Percentiles rank a stretch among this genome's conserved stretches.
Evolutionary conservation across 1,140 invertebrate genomes (phyloP).

Genomic region (Olivierus martensii): DNA sequence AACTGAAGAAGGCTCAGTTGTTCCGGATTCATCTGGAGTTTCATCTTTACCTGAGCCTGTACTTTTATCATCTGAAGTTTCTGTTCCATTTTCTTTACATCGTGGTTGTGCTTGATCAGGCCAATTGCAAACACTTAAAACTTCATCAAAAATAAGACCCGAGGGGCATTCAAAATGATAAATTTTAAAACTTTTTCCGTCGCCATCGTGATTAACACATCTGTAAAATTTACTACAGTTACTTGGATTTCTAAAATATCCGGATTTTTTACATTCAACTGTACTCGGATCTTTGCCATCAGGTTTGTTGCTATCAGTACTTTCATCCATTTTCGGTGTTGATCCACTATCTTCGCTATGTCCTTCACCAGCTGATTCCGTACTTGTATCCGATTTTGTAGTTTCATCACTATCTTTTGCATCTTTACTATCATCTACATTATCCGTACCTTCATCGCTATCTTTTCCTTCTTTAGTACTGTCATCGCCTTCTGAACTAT

Average conservation of each 20-base stretch:
- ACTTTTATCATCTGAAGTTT: neutral
- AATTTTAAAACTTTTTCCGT: conserved; percentile 36
- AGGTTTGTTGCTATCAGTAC: neutral
- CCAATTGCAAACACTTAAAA: conserved; percentile 23
- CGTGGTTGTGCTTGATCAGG: conserved; percentile 10
- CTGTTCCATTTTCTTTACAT: neutral
- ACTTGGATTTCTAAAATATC: conserved; percentile 46
- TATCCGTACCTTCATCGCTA: neutral
- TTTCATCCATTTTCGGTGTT: neutral
- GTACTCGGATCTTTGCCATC: neutral
- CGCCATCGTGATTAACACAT: conserved; percentile 46
- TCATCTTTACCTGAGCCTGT: conserved; percentile 16
- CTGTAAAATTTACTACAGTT: conserved; percentile 37
- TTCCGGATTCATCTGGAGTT: neutral
- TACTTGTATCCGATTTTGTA: neutral
- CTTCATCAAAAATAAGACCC: conserved; percentile 37
- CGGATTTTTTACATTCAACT: conserved; percentile 36
- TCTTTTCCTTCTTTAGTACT: neutral
- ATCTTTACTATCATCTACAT: too few relatives aligned
- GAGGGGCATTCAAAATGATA: conserved; percentile 38
- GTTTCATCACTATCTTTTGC: neutral
- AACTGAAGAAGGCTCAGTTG: neutral
- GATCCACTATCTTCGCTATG: neutral
- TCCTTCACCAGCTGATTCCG: neutral
- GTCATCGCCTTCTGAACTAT: neutral